Percentiles rank a stretch among this genome's conserved stretches.
Conservation (phyloP, 2,113 vertebrate genomes). For the Carlito syrichta region DNA sequence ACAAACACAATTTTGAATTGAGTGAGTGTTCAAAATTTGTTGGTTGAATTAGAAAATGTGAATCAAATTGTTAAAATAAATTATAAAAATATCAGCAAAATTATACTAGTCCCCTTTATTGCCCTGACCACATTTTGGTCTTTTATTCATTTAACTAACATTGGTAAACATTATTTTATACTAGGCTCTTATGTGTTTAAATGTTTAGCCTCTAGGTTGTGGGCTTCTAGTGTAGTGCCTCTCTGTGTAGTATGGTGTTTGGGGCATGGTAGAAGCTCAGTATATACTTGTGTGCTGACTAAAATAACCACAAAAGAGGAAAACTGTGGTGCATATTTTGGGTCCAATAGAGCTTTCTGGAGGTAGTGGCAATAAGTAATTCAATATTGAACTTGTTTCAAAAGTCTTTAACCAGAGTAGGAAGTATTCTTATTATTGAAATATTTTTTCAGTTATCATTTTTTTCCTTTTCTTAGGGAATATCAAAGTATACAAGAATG, state of each 20-base stretch:
- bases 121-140: background rate
- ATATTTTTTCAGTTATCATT: background rate
- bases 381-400: background rate
- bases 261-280: background rate
- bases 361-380: background rate
- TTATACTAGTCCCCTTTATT: background rate
- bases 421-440: slow-evolving; percentile 2
- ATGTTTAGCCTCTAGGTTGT: background rate
- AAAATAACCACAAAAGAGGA: background rate
- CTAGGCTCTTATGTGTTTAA: background rate
- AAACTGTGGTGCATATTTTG: background rate
- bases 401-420: background rate
- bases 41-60: background rate
- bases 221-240: background rate
- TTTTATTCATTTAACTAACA: background rate
- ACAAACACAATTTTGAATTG: background rate
- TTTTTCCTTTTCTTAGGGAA: background rate
- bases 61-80: slow-evolving; percentile 11
- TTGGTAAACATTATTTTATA: background rate
- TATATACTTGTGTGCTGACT: background rate
- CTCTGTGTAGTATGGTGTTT: background rate
- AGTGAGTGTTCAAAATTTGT: background rate
- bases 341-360: background rate
- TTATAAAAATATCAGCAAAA: slow-evolving; percentile 17
- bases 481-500: background rate